Conservation (phyloP, 2,797 vertebrate genomes). For the Myiothlypis chrysogaster region DNA sequence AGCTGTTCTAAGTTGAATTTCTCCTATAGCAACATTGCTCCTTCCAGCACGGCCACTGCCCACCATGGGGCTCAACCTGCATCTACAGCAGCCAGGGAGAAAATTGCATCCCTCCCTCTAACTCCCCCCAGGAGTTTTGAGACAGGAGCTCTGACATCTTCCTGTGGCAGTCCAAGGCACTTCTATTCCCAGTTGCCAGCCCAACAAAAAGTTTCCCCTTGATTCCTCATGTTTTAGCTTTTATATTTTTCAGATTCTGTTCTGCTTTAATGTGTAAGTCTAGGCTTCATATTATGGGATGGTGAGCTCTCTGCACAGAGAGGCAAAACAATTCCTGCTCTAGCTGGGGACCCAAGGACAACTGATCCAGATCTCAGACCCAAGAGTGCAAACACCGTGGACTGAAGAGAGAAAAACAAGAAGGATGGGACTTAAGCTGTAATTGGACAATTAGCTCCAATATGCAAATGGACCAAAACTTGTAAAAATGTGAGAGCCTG, state of each 20-base stretch:
- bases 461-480: neutral
- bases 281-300: neutral
- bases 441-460: neutral
- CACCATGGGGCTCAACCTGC: accelerated
- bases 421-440: neutral
- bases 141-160: neutral
- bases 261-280: neutral
- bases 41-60: neutral
- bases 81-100: neutral
- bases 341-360: neutral
- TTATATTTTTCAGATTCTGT: neutral
- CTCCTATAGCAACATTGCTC: neutral
- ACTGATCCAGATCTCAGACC: neutral
- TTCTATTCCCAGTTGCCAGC: neutral
- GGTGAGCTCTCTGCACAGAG: neutral
- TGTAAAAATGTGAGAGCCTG: neutral
- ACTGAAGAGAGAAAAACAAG: neutral
- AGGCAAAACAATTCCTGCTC: neutral
- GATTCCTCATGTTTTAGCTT: neutral
- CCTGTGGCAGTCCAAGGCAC: neutral
- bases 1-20: accelerated
- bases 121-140: neutral
- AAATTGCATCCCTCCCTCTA: neutral
- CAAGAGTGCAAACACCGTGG: accelerated
- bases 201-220: neutral